A percentile compares a stretch with the other conserved stretches of the same genome.
phyloP scores from a whole-genome alignment of 2,797 vertebrate genomes.

The Enteromius anoplus region DNA sequence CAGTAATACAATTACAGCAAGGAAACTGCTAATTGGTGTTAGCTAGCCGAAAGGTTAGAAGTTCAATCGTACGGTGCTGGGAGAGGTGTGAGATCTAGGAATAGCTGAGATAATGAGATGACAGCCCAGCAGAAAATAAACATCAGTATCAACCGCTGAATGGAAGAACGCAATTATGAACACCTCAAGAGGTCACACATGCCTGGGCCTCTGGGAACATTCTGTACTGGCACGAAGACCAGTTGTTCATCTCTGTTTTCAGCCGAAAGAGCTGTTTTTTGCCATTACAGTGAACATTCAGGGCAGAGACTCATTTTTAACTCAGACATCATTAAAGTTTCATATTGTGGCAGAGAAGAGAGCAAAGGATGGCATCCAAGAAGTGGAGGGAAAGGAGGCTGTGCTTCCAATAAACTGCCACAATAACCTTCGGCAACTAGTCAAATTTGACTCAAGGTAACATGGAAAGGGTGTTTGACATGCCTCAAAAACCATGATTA shows the following conservation, averaged over 20 bases:
- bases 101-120: constrained; percentile 29
- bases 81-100: constrained; percentile 25
- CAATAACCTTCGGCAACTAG: not conserved
- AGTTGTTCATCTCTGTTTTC: constrained; percentile 22
- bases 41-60: constrained; percentile 14
- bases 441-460: not conserved
- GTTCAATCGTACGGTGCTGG: constrained; percentile 14
- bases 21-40: constrained; percentile 35
- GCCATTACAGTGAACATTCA: constrained; percentile 63
- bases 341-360: constrained; percentile 60
- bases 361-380: constrained; percentile 30
- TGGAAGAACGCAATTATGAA: constrained; percentile 47
- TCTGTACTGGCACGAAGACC: constrained; percentile 44
- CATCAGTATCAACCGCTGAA: constrained; percentile 56
- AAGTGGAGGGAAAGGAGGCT: not conserved
- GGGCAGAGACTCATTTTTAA: constrained; percentile 74
- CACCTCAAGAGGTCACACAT: constrained; percentile 16
- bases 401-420: not conserved
- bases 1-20: constrained; percentile 13
- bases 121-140: constrained; percentile 21
- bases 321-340: constrained; percentile 79
- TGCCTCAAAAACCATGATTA: not conserved
- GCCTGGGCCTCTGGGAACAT: constrained; percentile 21
- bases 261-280: constrained; percentile 41
- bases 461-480: not conserved